Evolutionary conservation across 2,113 vertebrate species (phyloP).

Genomic region (Lutjanus erythropterus): DNA sequence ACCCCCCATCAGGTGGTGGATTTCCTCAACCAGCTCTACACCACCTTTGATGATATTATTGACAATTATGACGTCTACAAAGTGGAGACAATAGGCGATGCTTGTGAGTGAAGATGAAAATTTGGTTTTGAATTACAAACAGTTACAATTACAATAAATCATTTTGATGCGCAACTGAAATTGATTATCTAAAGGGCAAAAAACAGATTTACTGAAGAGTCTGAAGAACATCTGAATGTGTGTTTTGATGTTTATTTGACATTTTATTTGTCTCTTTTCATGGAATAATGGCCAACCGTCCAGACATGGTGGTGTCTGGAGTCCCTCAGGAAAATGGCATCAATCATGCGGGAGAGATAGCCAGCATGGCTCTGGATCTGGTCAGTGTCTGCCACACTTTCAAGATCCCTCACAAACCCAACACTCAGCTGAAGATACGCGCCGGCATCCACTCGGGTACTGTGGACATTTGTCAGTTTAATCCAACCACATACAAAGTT

Average conservation of each 20-base stretch:
- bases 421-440: constrained; percentile 83
- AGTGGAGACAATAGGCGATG: constrained; percentile 88
- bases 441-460: constrained; percentile 86
- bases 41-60: constrained; percentile 87
- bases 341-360: constrained; percentile 84
- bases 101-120: constrained; percentile 76
- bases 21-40: constrained; percentile 88
- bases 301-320: constrained; percentile 88
- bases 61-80: constrained; percentile 88
- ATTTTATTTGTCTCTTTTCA: constrained; percentile 1
- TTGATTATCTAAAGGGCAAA: background rate
- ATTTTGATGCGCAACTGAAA: background rate
- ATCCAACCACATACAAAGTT: background rate
- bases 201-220: background rate
- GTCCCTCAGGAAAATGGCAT: constrained; percentile 86
- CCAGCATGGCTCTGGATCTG: constrained; percentile 86
- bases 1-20: constrained; percentile 85
- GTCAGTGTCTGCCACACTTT: constrained; percentile 82
- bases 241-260: background rate
- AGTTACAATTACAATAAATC: background rate
- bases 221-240: background rate
- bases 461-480: background rate
- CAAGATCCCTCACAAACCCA: constrained; percentile 86
- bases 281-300: constrained; percentile 10
- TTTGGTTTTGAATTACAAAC: background rate